Evolutionary conservation across 2,797 vertebrate species (phyloP).

Genomic region (Anguilla pacifica): DNA sequence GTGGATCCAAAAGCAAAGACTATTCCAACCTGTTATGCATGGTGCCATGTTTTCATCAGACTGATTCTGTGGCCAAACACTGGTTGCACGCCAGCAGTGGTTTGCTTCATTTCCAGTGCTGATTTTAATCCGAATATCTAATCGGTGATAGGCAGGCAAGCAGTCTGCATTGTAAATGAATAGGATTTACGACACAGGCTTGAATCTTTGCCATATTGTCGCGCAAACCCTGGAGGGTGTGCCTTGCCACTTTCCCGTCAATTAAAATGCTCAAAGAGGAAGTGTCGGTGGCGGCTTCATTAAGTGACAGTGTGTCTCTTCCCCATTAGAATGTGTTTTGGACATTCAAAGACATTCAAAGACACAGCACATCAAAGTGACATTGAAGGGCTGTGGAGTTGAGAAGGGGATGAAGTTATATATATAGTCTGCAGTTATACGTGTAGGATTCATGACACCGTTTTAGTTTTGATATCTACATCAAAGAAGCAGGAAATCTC

Average conservation of each 20-base stretch:
- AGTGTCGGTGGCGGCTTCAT: slow-evolving; percentile 32
- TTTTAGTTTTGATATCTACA: slow-evolving; percentile 36
- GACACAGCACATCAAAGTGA: slow-evolving; percentile 36
- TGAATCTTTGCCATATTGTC: slow-evolving; percentile 36
- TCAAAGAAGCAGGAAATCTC: slow-evolving; percentile 27
- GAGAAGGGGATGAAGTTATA: neutral
- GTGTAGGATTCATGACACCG: slow-evolving; percentile 13
- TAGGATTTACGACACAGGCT: slow-evolving; percentile 43
- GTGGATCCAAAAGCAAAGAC: slow-evolving; percentile 28
- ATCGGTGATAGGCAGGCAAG: slow-evolving; percentile 42
- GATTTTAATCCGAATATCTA: slow-evolving; percentile 50
- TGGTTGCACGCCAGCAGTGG: slow-evolving; percentile 31
- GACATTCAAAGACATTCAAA: slow-evolving; percentile 9
- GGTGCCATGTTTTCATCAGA: slow-evolving; percentile 27
- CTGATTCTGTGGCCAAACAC: slow-evolving; percentile 34
- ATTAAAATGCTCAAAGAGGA: slow-evolving; percentile 41
- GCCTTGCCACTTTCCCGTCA: slow-evolving; percentile 36
- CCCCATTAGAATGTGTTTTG: slow-evolving; percentile 28
- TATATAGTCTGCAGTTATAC: slow-evolving; percentile 16
- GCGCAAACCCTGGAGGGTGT: neutral
- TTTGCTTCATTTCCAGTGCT: slow-evolving; percentile 35
- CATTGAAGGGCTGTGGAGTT: neutral
- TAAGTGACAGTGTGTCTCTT: slow-evolving; percentile 35
- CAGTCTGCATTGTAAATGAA: slow-evolving; percentile 47
- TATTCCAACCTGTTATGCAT: slow-evolving; percentile 29